A percentile compares a stretch with the other conserved stretches of the same genome.
These are phyloP conservation scores for Conus canariensis DNA, from an alignment of 2,888 invertebrate genomes.

Conservation along the genomic window DNA sequence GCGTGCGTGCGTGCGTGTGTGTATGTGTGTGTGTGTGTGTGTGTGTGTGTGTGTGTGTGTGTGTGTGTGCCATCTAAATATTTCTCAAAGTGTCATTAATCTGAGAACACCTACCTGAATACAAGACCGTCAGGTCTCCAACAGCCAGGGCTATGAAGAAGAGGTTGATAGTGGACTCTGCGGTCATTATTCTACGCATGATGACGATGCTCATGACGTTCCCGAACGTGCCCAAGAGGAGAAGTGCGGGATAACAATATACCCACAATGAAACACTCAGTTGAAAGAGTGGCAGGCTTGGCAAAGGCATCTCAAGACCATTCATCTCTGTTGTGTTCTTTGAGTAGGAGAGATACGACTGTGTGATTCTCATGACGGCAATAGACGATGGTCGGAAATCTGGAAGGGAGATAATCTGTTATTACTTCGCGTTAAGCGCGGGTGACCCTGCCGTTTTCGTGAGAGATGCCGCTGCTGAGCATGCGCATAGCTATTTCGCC, in stretches of 20 bases:
- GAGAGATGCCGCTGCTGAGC: no score
- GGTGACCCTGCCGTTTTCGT: no score
- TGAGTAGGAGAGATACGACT: not conserved
- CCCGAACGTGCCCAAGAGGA: not conserved
- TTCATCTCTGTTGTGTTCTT: not conserved
- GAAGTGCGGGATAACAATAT: not conserved
- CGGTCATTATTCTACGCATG: slow-evolving; percentile 8
- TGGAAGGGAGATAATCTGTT: no score
- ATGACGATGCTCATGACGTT: slow-evolving; percentile 14
- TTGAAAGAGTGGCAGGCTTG: not conserved
- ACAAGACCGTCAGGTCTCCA: not conserved
- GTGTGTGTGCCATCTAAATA: no score
- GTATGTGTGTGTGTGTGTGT: no score
- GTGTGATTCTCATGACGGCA: not conserved
- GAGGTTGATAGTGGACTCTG: not conserved
- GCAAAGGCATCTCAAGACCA: not conserved
- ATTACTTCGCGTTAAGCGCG: no score
- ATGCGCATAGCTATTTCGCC: no score
- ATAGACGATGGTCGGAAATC: no score
- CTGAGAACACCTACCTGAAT: not conserved
- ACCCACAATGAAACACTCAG: not conserved
- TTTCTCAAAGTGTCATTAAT: no score
- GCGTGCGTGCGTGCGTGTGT: no score
- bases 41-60: no score
- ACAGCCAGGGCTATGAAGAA: not conserved